Percentiles rank a stretch among this genome's conserved stretches.
Evolutionary conservation across 2,113 vertebrate species (phyloP).

Genomic region (Amblyornis subalaris): DNA sequence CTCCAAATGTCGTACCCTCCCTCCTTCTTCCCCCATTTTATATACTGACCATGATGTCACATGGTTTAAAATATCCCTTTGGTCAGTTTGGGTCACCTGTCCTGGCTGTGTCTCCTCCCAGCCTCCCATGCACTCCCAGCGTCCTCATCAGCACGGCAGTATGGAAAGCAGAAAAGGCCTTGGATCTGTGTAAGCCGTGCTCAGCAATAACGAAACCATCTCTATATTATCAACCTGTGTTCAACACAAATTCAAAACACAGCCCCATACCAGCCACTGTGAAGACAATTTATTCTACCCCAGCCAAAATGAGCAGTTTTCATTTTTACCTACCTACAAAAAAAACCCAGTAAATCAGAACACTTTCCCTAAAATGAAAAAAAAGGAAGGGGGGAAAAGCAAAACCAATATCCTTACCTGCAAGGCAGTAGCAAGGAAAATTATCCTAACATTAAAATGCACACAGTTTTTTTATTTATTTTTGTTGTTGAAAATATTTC

Average conservation of each 20-base stretch:
- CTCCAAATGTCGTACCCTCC: not conserved
- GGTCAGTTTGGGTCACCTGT: not conserved
- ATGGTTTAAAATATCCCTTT: not conserved
- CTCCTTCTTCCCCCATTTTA: not conserved
- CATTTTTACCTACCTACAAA: not conserved
- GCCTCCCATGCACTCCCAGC: not conserved
- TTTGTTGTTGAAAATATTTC: not conserved
- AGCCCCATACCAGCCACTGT: not conserved
- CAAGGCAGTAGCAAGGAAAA: not conserved
- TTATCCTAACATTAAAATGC: not conserved
- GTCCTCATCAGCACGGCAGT: fast-evolving
- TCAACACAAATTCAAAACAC: not conserved
- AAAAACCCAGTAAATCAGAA: not conserved
- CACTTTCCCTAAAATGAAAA: not conserved
- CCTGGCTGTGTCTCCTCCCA: not conserved
- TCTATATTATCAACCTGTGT: not conserved
- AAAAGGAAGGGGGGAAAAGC: not conserved
- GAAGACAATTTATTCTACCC: not conserved
- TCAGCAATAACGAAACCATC: not conserved
- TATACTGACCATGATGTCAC: not conserved
- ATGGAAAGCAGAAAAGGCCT: not conserved
- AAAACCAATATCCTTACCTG: not conserved
- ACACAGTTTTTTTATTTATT: not conserved
- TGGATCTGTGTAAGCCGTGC: not conserved
- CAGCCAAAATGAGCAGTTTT: not conserved